These are phyloP conservation scores for Hydrotaea cyrtoneurina DNA, from an alignment of 2,888 invertebrate species.

Conservation along the genomic window DNA sequence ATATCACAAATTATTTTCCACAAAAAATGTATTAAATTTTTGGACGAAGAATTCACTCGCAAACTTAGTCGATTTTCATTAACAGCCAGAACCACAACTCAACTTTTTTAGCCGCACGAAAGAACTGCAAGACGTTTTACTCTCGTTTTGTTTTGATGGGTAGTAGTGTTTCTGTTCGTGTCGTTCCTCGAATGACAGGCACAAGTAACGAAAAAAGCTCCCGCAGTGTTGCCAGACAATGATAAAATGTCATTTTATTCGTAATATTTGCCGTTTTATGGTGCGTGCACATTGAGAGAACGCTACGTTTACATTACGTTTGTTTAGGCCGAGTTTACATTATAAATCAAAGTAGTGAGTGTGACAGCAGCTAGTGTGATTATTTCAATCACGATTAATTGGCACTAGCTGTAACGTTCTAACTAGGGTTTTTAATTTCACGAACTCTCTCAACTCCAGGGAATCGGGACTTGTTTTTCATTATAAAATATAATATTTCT, in stretches of 20 bases:
- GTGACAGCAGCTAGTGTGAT: no score
- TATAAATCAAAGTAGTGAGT: no score
- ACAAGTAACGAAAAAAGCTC: not conserved
- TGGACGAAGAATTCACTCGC: not conserved
- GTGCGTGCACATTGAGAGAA: not conserved
- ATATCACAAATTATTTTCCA: conserved; percentile 10
- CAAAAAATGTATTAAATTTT: conserved; percentile 18
- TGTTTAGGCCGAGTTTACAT: no score
- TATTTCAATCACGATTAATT: no score
- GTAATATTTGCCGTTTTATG: not conserved
- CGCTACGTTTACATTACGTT: no score
- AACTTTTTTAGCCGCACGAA: conserved; percentile 64
- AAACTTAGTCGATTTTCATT: conserved; percentile 29
- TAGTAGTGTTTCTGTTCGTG: conserved; percentile 41
- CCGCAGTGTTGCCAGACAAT: not conserved
- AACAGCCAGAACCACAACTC: conserved; percentile 36
- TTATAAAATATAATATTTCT: no score
- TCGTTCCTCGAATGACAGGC: conserved; percentile 49
- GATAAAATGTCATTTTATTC: not conserved
- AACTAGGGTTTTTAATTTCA: no score
- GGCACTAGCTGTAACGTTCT: no score
- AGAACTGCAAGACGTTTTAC: conserved; percentile 59
- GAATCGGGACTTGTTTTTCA: no score
- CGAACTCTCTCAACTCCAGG: no score
- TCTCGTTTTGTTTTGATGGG: conserved; percentile 47